phyloP scores from a whole-genome alignment of 2,113 vertebrate species.

The Cryptomyrus ogoouensis region DNA sequence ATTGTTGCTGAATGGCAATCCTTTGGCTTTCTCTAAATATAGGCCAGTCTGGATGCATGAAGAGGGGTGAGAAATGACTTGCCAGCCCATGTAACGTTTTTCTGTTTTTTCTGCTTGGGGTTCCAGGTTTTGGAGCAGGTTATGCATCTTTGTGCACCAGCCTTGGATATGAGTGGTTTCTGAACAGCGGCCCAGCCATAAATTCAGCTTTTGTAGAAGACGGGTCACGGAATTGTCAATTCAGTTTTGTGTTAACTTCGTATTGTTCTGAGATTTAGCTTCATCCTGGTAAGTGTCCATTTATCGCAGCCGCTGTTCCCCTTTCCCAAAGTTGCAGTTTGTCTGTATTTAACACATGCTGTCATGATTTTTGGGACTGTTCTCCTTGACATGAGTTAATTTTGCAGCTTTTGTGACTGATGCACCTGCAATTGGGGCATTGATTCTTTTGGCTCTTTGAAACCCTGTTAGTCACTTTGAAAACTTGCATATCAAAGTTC shows the following conservation, averaged over 20 bases:
- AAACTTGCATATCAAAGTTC: not conserved
- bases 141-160: not conserved
- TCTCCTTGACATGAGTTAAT: not conserved
- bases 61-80: not conserved
- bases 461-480: not conserved
- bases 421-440: not conserved
- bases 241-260: not conserved
- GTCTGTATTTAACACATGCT: not conserved
- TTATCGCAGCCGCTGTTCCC: not conserved
- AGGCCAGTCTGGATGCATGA: not conserved
- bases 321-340: not conserved
- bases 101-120: not conserved
- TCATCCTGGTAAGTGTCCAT: not conserved
- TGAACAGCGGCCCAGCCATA: not conserved
- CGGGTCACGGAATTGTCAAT: not conserved
- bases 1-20: not conserved
- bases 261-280: not conserved
- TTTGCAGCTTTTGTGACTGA: not conserved
- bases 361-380: not conserved
- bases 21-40: not conserved
- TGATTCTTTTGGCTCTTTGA: not conserved
- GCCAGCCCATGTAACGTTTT: not conserved
- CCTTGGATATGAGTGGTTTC: not conserved
- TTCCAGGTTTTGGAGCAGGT: not conserved
- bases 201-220: not conserved